phyloP scores from a whole-genome alignment of 2,888 invertebrate species.

The Monopis laevigella region DNA sequence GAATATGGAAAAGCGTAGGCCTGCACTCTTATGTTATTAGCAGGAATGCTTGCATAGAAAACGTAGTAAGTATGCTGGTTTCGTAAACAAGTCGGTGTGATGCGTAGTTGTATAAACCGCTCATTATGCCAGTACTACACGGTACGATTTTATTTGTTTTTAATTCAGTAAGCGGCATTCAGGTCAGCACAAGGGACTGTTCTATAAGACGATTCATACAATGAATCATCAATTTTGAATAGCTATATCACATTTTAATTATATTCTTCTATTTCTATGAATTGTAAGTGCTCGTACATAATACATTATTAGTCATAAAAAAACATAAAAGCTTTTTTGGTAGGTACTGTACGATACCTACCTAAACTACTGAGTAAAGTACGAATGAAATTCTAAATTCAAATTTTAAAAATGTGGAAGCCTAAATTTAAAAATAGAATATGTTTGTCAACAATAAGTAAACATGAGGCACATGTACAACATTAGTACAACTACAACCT shows the following conservation, averaged over 20 bases:
- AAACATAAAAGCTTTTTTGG: no score
- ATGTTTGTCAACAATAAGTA: conserved; percentile 27
- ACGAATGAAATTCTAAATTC: no score
- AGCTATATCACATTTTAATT: conserved; percentile 6
- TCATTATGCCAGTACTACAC: conserved; percentile 27
- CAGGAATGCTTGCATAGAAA: no score
- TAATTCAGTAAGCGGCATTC: conserved; percentile 20
- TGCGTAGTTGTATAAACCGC: conserved; percentile 46
- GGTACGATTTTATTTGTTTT: conserved; percentile 32
- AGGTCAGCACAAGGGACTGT: conserved; percentile 1
- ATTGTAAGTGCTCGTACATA: not conserved
- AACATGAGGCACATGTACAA: conserved; percentile 62
- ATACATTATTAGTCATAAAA: no score
- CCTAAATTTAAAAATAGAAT: no score
- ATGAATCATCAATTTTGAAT: conserved; percentile 7
- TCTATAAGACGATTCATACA: conserved; percentile 4
- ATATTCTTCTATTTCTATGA: conserved; percentile 2
- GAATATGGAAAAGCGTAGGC: no score
- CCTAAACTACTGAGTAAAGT: no score
- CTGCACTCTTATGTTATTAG: no score
- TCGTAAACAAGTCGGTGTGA: conserved; percentile 51
- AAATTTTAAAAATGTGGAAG: no score
- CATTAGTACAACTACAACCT: conserved; percentile 53
- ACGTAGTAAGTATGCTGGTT: no score
- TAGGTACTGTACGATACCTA: no score